Base-by-base conservation (phyloP, 2,888 invertebrate genomes). In the Schizaphis graminum region DNA sequence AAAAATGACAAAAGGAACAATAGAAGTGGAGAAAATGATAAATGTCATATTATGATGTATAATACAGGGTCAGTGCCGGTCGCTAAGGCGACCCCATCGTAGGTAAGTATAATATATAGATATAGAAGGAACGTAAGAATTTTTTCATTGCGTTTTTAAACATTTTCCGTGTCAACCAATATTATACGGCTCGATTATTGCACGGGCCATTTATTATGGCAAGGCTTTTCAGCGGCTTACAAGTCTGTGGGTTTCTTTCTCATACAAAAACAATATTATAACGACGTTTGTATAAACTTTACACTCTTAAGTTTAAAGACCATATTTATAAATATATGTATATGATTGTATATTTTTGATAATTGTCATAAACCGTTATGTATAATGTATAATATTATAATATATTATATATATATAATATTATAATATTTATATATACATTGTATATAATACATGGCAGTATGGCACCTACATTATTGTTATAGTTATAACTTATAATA, bases 171-270 rank as follows among this genome's bases (percentile, higher is more conserved):
- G 88, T 89, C 67, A 92, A 87, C 92, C 87, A 67, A 92, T 88
- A 92, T 92, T 92, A 88, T 85, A 57, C 84, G 13, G 85, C 85
- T 93, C 93, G 93, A 93, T 93, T 93, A 93, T 90, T 85, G 84
- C 49, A 93, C 93, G 84, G 85, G 89, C 89, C 84, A 93, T 93
- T 93, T 93, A 93, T 85, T 93, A 61, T n/a, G 47, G 57, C 85
- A 3, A 89, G 85, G 93, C 93, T 93, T 93, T 93, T 93, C 89
- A 89, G 85, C 93, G 85, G 89, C 93, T 90, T 93, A 93, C 57
- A 47, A 84, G 88, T 93, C 84, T 61, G 28, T 61, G 44, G 89
- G 89, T 67, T 67, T 88, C 41, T 88, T 87, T 92, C 49, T 53
- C 49, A 5, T 2, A 21, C 87, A 53, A 47, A 88, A 87, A 92